Evolutionary conservation across 2,888 invertebrate species (phyloP), one percentile per base, ranked within the genome.

Genomic region (Nomada fabriciana): DNA sequence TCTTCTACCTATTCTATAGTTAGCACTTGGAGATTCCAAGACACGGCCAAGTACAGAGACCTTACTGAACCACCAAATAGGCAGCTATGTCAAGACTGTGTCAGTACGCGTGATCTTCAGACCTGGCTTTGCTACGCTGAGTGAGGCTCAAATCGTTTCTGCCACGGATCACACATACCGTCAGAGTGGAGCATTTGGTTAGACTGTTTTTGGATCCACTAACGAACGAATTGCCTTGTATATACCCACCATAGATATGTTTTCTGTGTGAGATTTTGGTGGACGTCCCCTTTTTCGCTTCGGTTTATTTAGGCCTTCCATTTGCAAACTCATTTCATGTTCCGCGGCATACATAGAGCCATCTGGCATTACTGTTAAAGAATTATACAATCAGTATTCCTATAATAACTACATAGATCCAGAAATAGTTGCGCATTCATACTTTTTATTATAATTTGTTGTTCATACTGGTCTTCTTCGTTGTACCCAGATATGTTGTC

Each of bases 231-330:
- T 47, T 47, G 15, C 15, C 47, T 55, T 25, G 36, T 36, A 36
- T 36, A 36, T 61, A 77, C 77, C 11, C 72, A 88, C 87, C 68
- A 78, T 67, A 52, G 73, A 61, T 53, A 76, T 76, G 23, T 86
- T 74, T 20, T 95, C 94, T 0, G 94, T 93, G 0, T 94, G 80
- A 84, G 92, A 89, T 93, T 97, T 97, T 0, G 96, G 96, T 15
- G 97, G 97, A 59, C 97, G 94, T 10, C 97, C 97, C 43, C 97
- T 94, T 93, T 96, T 97, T 72, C 96, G 94, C 90, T 95, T 95
- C 0, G 96, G 96, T 86, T 95, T 96, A 47, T 95, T 95, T 29
- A 96, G 91, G 1, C 96, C 96, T 77, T 96, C 95, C 84, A 96
- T 95, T 94, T 95, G 95, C 23, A 97, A 93, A 2, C 96, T 94